phyloP scores from a whole-genome alignment of 2,888 invertebrate species.

The Arenicola marina region DNA sequence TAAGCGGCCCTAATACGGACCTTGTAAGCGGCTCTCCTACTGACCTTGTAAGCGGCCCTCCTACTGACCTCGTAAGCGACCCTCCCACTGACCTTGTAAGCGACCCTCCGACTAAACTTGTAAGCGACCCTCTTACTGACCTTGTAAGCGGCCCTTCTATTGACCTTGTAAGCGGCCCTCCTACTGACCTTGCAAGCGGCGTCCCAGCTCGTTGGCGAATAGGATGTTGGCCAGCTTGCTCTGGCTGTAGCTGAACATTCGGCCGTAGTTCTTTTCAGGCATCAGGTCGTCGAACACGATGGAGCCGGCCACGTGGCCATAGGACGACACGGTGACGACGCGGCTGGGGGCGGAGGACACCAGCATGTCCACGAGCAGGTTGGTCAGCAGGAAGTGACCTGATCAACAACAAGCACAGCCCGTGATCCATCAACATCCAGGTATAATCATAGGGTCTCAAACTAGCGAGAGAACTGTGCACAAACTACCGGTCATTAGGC shows the following conservation, averaged over 20 bases:
- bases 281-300: constrained; percentile 23
- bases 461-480: not conserved
- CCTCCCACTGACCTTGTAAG: no score
- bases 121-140: no score
- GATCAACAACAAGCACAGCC: no score
- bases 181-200: constrained; percentile 46
- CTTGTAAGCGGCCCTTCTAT: no score
- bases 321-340: constrained; percentile 51
- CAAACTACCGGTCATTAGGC: no score
- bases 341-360: constrained; percentile 49
- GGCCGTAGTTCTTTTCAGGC: constrained; percentile 19
- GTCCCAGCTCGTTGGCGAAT: constrained; percentile 49
- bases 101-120: no score
- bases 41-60: no score
- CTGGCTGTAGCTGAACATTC: constrained; percentile 41
- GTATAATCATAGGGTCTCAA: not conserved
- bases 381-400: constrained; percentile 56
- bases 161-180: no score
- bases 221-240: constrained; percentile 54
- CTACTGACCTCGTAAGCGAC: no score
- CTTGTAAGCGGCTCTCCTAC: no score
- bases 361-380: constrained; percentile 51
- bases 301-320: constrained; percentile 59
- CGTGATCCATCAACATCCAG: no score
- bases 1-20: no score